Evolutionary conservation across 2,797 vertebrate genomes (phyloP), one percentile per base, ranked within the genome.

Genomic region (Propithecus perrieri): DNA sequence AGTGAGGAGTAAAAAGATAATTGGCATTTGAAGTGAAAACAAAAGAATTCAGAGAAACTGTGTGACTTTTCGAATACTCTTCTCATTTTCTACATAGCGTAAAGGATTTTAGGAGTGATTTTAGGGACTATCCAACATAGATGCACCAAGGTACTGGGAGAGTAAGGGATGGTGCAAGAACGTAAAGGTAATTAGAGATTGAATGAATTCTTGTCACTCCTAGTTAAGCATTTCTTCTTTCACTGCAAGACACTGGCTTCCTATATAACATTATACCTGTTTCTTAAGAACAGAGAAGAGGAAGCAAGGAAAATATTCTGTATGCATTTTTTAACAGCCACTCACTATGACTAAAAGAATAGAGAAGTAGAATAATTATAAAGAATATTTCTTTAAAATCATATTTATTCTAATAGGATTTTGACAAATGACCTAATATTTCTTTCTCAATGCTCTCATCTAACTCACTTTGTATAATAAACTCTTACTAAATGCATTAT

Each of bases 341-440:
- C 1, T 69, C 26, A 26, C 4, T 65, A 2, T 90, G 83, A 48
- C 61, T 12, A 22, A 50, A 93, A 86, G 18, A 13, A 63, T 26
- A 65, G 7, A 92, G 63, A 93, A 91, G 33, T 61, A 65, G 10
- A 87, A 85, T 81, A 18, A 5, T n/a, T 67, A 81, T n/a, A 74
- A 67, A 59, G 18, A 78, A 41, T 38, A 38, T 3, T 78, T 90
- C 28, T 72, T 95, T 50, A 72, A 89, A 91, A 55, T 71, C 8
- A 61, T 35, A 59, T 41, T 88, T 38, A 85, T 72, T 41, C 1
- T 85, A 91, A 80, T 46, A 26, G 3, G 53, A 72, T 35, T 57
- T 93, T 87, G 53, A 85, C 55, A 93, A 95, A 55, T 83, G 26
- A 53, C 17, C 50, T 95, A 43, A 80, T 72, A 93, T 94, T 91